Base-by-base conservation (phyloP, 2,797 vertebrate species). In the Harpagifer antarcticus region DNA sequence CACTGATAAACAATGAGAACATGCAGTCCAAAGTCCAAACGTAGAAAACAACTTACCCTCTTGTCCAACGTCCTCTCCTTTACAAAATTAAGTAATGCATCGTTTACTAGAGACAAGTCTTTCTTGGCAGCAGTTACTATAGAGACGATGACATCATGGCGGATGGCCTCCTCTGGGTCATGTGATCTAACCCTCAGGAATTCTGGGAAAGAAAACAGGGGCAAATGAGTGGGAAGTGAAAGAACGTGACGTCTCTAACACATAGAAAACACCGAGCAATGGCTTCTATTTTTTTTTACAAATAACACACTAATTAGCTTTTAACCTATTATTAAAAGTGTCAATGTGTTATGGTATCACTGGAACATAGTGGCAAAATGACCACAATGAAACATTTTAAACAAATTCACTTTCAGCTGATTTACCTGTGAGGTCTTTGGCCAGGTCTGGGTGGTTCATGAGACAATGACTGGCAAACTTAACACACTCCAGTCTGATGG, bases 51-150 rank as follows among this genome's bases (percentile, higher is more conserved):
- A 59, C 96, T 96, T 90, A 99, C 98, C 95, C 97, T 91, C 83
- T 99, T 99, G 86, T 99, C 98, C 88, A 99, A 91, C 3, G 98
- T 99, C 88, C 98, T 95, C 84, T 99, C 98, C 90, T 96, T 96
- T 53, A 99, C 98, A 80, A 99, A 98, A 92, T 98, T 98, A 80
- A 99, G 96, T 79, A 99, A 90, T 1, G 96, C 96, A 88, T 99
- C 98, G 59, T 99, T 99, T 86, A 99, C 97, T 13, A 99, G 94
- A 44, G 97, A 92, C 80, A 99, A 94, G 90, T 99, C 98, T 88
- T 99, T 99, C 92, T 98, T 99, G 91, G 97, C 98, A 84, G 98
- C 97, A 9, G 97, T 99, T 89, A 99, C 97, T 90, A 99, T 99
- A 72, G 98, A 99, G 76, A 99, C 98, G 57, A 99, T 99, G 86